Base-by-base conservation (phyloP, 2,797 vertebrate species). In the Acipenser oxyrinchus region DNA sequence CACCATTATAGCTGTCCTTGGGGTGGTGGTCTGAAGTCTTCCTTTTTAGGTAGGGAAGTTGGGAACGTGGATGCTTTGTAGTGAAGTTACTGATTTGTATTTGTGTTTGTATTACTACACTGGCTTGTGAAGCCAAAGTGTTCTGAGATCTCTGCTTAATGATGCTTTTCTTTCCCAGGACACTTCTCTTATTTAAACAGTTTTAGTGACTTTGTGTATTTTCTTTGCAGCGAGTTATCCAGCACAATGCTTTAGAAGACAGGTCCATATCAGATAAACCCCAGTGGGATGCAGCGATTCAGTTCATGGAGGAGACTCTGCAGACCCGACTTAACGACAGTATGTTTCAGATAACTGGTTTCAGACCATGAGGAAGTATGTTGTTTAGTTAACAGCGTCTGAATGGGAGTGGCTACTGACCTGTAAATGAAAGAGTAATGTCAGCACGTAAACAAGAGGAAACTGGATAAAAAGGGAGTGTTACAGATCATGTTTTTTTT, bases 251-350 rank as follows among this genome's bases (percentile, higher is more conserved):
- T 64, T 81, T 99, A 48, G 97, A 99, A 82, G 97, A 99, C 70
- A 89, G 97, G 13, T 98, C 95, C 66, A 99, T 99, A 81, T 95
- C 95, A 4, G 96, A 99, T 76, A 99, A 98, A 69, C 93, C 95
- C 62, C 95, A 99, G 75, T 99, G 97, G 97, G 95, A 99, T 51
- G 93, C 94, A 58, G 97, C 97, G 15, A 98, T 98, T 78, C 91
- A 94, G 78, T 99, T 99, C 70, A 98, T 99, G 95, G 97, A 99
- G 75, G 96, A 99, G 77, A 96, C 97, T 0, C 84, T 99, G 69
- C 91, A 94, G 63, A 88, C 92, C 18, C 96, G 96, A 52, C 93
- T 99, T 75, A 94, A 88, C 84, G 96, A 99, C 78, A 99, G 97
- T 99, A 86, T 64, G 95, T 88, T 49, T 49, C 15, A 4, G 53